Percentiles rank a stretch among this genome's conserved stretches.
These are phyloP conservation scores for Dissostichus mawsoni DNA, from an alignment of 2,113 vertebrate genomes.

Conservation along the genomic window DNA sequence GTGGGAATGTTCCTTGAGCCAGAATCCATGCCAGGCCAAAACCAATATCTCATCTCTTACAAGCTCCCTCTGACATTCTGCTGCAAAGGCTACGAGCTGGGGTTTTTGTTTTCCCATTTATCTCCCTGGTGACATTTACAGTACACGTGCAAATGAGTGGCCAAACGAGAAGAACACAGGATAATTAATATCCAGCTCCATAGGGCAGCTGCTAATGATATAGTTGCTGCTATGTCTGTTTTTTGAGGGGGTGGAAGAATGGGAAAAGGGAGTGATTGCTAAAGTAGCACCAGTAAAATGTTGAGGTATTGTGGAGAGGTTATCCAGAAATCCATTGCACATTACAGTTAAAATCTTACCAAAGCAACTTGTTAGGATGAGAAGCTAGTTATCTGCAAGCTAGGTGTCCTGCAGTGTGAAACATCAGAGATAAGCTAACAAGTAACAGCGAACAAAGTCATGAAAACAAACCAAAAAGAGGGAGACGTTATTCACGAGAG, in stretches of 20 bases:
- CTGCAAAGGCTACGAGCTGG: constrained; percentile 69
- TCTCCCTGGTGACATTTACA: constrained; percentile 82
- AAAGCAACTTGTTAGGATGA: constrained; percentile 12
- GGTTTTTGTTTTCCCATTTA: constrained; percentile 79
- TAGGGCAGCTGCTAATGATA: constrained; percentile 75
- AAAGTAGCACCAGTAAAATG: constrained; percentile 57
- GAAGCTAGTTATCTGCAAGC: neutral
- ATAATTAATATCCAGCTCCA: constrained; percentile 78
- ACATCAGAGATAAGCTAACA: neutral
- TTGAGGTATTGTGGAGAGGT: constrained; percentile 31
- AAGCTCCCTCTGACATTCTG: constrained; percentile 77
- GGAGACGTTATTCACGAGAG: neutral
- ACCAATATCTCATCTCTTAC: constrained; percentile 79
- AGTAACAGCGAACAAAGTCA: neutral
- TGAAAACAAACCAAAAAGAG: neutral
- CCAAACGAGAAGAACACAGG: constrained; percentile 74
- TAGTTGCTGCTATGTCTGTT: constrained; percentile 69
- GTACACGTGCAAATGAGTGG: constrained; percentile 81
- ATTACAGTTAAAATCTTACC: neutral
- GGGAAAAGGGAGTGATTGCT: constrained; percentile 29
- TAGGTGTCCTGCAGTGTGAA: neutral
- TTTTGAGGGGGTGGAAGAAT: constrained; percentile 48
- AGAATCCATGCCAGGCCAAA: constrained; percentile 62
- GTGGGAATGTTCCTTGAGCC: constrained; percentile 62
- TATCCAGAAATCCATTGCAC: constrained; percentile 7